Percentiles rank a stretch among this genome's conserved stretches.
phyloP scores from a whole-genome alignment of 1,140 invertebrate species.

The Diorhabda carinulata region DNA sequence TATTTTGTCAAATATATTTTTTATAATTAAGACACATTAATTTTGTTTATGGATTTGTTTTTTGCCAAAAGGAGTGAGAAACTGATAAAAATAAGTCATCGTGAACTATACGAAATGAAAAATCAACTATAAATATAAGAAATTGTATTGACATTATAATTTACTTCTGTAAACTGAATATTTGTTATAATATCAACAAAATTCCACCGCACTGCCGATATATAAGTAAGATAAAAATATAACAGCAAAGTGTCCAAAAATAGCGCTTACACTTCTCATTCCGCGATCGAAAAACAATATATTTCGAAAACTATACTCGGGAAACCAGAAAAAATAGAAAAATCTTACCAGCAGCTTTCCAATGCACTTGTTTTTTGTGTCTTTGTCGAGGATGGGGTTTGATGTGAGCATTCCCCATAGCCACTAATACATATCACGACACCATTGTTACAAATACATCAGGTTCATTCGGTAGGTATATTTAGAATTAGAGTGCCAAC shows the following conservation, averaged over 20 bases:
- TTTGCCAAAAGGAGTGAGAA: too few species aligned
- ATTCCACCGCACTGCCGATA: slow-evolving; percentile 2
- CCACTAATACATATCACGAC: slow-evolving; percentile 41
- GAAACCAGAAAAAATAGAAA: not conserved
- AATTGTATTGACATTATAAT: too few species aligned
- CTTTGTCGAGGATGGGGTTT: slow-evolving; percentile 47
- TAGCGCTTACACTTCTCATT: not conserved
- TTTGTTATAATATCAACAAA: not conserved
- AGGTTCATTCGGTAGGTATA: slow-evolving; percentile 16
- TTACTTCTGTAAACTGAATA: too few species aligned
- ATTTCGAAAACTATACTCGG: too few species aligned
- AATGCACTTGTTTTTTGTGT: slow-evolving; percentile 65
- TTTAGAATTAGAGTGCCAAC: slow-evolving; percentile 25
- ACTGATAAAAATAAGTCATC: too few species aligned
- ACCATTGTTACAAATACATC: slow-evolving; percentile 9
- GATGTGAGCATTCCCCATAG: slow-evolving; percentile 51
- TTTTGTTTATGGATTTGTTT: too few species aligned
- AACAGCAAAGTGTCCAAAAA: slow-evolving; percentile 17
- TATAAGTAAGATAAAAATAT: slow-evolving; percentile 21
- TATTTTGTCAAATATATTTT: too few species aligned
- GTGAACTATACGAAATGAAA: too few species aligned
- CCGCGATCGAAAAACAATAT: too few species aligned
- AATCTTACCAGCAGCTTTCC: slow-evolving; percentile 63
- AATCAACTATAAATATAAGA: too few species aligned
- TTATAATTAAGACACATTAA: too few species aligned